Evolutionary conservation across 2,797 vertebrate genomes (phyloP).

Genomic region (Clamator glandarius): DNA sequence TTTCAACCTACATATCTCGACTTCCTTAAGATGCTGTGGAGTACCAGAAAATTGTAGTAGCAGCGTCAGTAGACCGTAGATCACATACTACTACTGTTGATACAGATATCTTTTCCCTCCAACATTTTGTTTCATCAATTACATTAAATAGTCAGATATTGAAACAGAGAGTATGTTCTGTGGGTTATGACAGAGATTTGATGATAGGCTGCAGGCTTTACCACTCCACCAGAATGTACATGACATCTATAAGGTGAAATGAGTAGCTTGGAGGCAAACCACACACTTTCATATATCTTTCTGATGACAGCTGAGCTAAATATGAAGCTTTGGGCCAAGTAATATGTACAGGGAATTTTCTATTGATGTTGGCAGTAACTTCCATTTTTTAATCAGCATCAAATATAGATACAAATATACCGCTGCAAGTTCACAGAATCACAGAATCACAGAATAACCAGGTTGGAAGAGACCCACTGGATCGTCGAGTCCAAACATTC

Average conservation of each 20-base stretch:
- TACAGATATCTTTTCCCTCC: background rate
- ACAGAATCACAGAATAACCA: no score
- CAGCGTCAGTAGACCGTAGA: background rate
- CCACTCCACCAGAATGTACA: background rate
- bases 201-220: background rate
- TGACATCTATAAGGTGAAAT: accelerated
- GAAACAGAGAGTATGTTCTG: background rate
- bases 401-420: background rate
- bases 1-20: background rate
- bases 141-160: background rate
- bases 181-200: background rate
- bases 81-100: background rate
- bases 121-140: background rate
- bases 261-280: background rate
- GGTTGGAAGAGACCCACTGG: no score
- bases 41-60: background rate
- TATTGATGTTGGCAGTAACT: background rate
- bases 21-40: background rate
- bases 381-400: background rate
- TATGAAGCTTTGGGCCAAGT: background rate
- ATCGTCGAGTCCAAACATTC: no score
- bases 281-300: background rate
- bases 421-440: no score
- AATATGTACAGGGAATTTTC: background rate
- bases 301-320: background rate